These are phyloP conservation scores for Kryptopterus vitreolus DNA, from an alignment of 2,797 vertebrate species.

Conservation along the genomic window DNA sequence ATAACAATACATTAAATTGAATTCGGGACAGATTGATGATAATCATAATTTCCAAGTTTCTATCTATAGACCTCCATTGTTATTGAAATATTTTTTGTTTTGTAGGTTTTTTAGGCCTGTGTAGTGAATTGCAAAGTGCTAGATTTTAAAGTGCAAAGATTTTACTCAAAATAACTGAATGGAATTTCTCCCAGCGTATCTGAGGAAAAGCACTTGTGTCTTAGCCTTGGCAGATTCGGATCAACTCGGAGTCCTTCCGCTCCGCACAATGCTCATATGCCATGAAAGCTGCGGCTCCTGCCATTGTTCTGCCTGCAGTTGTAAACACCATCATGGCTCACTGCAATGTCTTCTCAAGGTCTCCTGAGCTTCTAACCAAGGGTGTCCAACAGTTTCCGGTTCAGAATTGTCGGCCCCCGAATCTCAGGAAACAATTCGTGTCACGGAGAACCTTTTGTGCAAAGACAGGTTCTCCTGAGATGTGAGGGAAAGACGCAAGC, in stretches of 20 bases:
- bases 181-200: conserved; percentile 4
- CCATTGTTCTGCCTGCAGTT: conserved; percentile 58
- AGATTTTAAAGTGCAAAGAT: too few relatives aligned
- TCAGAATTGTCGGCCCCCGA: conserved; percentile 61
- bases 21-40: neutral
- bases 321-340: conserved; percentile 59
- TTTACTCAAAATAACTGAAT: neutral
- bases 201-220: conserved; percentile 6
- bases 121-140: neutral
- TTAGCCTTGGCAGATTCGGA: conserved; percentile 38
- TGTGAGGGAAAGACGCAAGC: conserved; percentile 47
- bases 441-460: conserved; percentile 58
- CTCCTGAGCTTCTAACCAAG: conserved; percentile 55
- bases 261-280: conserved; percentile 45
- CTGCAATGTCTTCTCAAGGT: conserved; percentile 60
- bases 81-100: neutral
- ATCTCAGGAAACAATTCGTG: conserved; percentile 75
- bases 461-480: conserved; percentile 33
- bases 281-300: conserved; percentile 46
- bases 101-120: neutral
- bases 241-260: conserved; percentile 49
- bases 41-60: neutral
- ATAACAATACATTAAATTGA: neutral
- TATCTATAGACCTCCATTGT: too few relatives aligned
- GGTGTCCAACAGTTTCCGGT: conserved; percentile 69